A percentile compares a stretch with the other conserved stretches of the same genome.
phyloP scores from a whole-genome alignment of 2,113 vertebrate genomes.

The Hippocampus guttulatus region DNA sequence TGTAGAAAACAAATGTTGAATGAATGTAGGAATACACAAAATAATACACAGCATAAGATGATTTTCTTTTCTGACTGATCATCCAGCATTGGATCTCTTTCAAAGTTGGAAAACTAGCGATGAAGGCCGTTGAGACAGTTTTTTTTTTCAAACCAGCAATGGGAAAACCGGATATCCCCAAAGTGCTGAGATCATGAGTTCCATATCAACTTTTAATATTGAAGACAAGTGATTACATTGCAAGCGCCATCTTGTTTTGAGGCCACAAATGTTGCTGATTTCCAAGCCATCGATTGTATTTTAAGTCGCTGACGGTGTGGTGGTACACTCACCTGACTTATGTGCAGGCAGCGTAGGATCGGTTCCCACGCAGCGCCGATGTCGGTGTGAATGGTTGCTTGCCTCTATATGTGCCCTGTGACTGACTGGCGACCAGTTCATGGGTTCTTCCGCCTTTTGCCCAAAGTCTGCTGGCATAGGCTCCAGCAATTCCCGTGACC shows the following conservation, averaged over 20 bases:
- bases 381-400: too few relatives aligned
- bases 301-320: too few relatives aligned
- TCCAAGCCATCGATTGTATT: background rate
- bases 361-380: too few relatives aligned
- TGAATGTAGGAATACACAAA: too few relatives aligned
- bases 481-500: too few relatives aligned
- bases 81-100: background rate
- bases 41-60: background rate
- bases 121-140: background rate
- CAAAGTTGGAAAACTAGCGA: background rate
- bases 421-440: too few relatives aligned
- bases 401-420: too few relatives aligned
- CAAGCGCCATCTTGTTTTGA: background rate
- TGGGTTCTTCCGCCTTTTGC: too few relatives aligned
- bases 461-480: too few relatives aligned
- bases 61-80: background rate
- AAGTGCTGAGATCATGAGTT: background rate
- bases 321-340: too few relatives aligned
- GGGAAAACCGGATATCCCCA: background rate
- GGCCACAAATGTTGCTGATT: background rate
- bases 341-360: too few relatives aligned
- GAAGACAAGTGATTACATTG: constrained; percentile 2
- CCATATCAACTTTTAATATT: background rate
- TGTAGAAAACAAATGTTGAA: too few relatives aligned
- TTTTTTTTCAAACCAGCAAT: background rate